Conservation (phyloP, 1,140 invertebrate genomes). For the Lineus longissimus region DNA sequence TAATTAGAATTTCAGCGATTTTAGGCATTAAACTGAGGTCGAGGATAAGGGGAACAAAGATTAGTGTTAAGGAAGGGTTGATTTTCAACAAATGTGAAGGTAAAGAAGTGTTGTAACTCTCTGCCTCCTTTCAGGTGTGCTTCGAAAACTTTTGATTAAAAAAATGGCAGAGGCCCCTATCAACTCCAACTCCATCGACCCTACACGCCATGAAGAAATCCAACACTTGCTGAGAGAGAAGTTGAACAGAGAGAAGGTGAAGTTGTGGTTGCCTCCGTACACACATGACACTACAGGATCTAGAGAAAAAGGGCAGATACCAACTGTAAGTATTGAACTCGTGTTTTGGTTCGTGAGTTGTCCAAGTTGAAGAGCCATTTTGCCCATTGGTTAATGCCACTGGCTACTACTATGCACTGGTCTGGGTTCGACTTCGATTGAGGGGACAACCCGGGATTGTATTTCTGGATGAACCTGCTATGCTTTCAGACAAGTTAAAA, state of each 20-base stretch:
- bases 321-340: conserved; percentile 24
- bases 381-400: neutral
- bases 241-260: conserved; percentile 64
- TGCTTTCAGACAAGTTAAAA: too few species aligned
- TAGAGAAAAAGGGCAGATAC: conserved; percentile 54
- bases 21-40: too few species aligned
- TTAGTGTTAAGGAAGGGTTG: too few species aligned
- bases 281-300: conserved; percentile 52
- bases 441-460: too few species aligned
- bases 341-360: conserved; percentile 13
- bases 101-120: too few species aligned
- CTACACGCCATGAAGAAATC: neutral
- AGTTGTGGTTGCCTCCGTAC: conserved; percentile 71
- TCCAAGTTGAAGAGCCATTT: conserved; percentile 8
- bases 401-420: too few species aligned
- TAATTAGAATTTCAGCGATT: too few species aligned
- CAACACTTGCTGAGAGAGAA: conserved; percentile 54
- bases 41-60: too few species aligned
- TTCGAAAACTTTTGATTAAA: neutral
- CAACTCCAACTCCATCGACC: neutral
- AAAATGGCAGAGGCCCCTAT: neutral
- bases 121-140: too few species aligned
- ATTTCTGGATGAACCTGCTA: too few species aligned
- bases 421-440: too few species aligned
- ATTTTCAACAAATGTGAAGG: too few species aligned